Evolutionary conservation across 2,797 vertebrate species (phyloP).

Genomic region (Aldrovandia affinis): DNA sequence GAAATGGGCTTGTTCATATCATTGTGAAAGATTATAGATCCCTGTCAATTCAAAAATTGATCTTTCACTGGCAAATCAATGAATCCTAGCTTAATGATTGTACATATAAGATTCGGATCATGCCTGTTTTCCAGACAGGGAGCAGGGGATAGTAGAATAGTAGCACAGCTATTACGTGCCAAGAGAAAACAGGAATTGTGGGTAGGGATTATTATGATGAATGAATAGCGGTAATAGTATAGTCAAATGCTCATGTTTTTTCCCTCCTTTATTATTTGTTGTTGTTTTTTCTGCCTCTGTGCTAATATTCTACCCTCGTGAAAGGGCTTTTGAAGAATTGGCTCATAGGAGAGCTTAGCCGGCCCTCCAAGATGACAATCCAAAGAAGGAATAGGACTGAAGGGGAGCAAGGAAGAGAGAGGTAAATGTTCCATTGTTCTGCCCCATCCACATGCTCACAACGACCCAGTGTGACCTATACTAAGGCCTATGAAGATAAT

Average conservation of each 20-base stretch:
- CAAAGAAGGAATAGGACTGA: neutral
- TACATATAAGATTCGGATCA: no score
- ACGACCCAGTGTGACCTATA: neutral
- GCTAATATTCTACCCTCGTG: slow-evolving; percentile 11
- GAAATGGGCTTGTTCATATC: neutral
- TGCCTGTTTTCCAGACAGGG: neutral
- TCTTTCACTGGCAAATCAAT: neutral
- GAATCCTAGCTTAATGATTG: neutral
- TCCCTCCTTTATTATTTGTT: neutral
- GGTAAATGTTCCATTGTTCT: neutral
- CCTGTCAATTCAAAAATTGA: neutral
- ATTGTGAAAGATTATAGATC: neutral
- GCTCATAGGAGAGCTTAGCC: neutral
- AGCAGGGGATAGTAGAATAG: neutral
- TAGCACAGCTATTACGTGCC: no score
- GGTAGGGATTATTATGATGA: neutral
- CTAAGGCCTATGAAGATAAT: neutral
- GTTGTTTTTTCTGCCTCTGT: neutral
- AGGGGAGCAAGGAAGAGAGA: neutral
- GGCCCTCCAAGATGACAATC: neutral
- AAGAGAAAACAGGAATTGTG: neutral
- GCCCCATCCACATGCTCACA: neutral
- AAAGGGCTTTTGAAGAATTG: slow-evolving; percentile 1
- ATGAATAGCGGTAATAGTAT: neutral
- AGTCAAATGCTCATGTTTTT: neutral